phyloP scores from a whole-genome alignment of 92 coral and sea anemone genomes.

The Meandrina meandrites region DNA sequence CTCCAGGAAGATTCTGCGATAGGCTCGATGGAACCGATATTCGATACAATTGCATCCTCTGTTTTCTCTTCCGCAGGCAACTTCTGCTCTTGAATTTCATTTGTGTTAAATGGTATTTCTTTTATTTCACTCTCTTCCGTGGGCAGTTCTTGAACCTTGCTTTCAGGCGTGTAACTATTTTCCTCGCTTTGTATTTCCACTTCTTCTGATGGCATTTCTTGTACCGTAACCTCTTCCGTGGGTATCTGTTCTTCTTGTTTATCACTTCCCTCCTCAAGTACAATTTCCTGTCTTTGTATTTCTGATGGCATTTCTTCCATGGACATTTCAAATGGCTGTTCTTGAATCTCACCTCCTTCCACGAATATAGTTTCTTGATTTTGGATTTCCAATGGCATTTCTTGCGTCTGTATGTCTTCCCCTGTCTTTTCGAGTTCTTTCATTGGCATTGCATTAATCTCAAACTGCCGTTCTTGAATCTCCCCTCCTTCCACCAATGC shows the following conservation, averaged over 20 bases:
- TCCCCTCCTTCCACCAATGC: slow-evolving; percentile 19
- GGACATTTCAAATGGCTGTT: background rate
- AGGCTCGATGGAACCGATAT: background rate
- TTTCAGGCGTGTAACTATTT: background rate
- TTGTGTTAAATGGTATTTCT: slow-evolving; percentile 39
- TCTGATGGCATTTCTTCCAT: slow-evolving; percentile 4
- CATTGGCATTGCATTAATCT: slow-evolving; percentile 12
- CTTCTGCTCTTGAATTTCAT: slow-evolving; percentile 5
- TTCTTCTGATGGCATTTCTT: background rate
- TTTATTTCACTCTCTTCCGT: background rate
- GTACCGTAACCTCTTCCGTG: slow-evolving; percentile 1
- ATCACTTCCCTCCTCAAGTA: background rate
- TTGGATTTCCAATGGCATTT: slow-evolving; percentile 21
- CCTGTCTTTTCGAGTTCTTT: slow-evolving; percentile 3
- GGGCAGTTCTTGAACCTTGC: background rate
- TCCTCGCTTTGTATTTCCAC: background rate
- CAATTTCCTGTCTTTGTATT: background rate
- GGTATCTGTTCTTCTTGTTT: background rate
- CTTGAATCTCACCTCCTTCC: background rate
- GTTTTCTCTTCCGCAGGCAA: slow-evolving; percentile 6
- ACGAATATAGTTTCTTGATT: background rate
- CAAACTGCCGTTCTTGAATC: background rate
- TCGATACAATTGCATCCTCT: background rate
- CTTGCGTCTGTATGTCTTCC: slow-evolving; percentile 1
- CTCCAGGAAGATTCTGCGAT: slow-evolving; percentile 23